Percentiles rank a stretch among this genome's conserved stretches.
Evolutionary conservation across 1,140 invertebrate species (phyloP).

Genomic region (Pogonognathellus flavescens): DNA sequence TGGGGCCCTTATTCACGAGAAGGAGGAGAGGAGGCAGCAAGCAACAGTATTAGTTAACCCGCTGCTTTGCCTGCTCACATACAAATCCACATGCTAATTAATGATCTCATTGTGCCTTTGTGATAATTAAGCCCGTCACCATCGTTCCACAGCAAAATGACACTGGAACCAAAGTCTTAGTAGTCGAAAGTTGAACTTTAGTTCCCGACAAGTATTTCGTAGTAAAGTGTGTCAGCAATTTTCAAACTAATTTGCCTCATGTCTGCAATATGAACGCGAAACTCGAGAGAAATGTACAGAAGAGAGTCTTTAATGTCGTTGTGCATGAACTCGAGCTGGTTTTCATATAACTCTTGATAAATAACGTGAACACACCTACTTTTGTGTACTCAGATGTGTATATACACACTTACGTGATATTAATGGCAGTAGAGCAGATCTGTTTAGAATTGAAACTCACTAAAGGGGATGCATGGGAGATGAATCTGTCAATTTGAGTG

Average conservation of each 20-base stretch:
- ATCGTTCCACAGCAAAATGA: too few relatives aligned
- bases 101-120: too few relatives aligned
- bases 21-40: too few relatives aligned
- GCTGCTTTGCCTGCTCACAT: too few relatives aligned
- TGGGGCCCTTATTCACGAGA: too few relatives aligned
- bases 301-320: background rate
- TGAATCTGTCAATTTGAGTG: too few relatives aligned
- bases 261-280: conserved; percentile 42
- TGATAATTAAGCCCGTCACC: too few relatives aligned
- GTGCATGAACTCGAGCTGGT: background rate
- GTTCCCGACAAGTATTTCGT: background rate
- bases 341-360: background rate
- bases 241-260: conserved; percentile 25
- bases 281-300: background rate
- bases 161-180: background rate
- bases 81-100: too few relatives aligned
- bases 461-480: too few relatives aligned
- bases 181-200: conserved; percentile 37
- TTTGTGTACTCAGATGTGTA: background rate
- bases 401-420: background rate
- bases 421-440: too few relatives aligned
- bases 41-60: too few relatives aligned
- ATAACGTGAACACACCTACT: background rate
- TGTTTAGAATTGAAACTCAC: too few relatives aligned
- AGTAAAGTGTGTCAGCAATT: conserved; percentile 42